Base-by-base conservation (phyloP, 2,113 vertebrate genomes). In the Balaeniceps rex region DNA sequence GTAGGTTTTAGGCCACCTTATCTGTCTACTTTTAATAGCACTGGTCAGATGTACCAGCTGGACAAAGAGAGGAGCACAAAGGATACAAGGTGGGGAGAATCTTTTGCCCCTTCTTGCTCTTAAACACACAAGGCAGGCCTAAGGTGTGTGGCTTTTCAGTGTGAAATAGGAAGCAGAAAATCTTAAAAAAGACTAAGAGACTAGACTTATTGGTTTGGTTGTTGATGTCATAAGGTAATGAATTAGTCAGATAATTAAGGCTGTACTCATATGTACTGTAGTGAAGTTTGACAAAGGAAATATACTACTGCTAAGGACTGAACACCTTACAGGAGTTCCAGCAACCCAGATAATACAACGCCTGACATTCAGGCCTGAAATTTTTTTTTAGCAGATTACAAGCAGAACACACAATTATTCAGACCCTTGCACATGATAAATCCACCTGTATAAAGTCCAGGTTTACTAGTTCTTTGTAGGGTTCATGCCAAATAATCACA, bases 371-470 rank as follows among this genome's bases (percentile, higher is more conserved):
- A 64, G n/a, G 44, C 40, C 42, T 18, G 3, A 34, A 64, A n/a
- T 34, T 28, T 25, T 1, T 31, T n/a, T 84, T 91, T 10, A 79
- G 69, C 22, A 68, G 70, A 58, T 75, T 31, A 72, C 4, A 28
- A 68, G n/a, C 65, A 79, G 14, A 66, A 83, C 3, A 61, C 34
- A 25, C 24, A 31, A 42, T 46, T 47, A 51, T 10, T 92, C n/a
- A 63, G 42, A 54, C 17, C 17, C 13, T 29, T 36, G 10, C 38
- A 47, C 14, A 2, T 6, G 2, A 18, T 46, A 81, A 79, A 71
- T 26, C 40, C 33, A n/a, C 26, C 6, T 1, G 4, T 29, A 12
- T 0, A 3, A 83, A 63, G 55, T 49, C 10, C 2, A 38, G 47
- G 83, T 55, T 71, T 71, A 60, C 47, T 34, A 38, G 21, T n/a